A percentile compares a stretch with the other conserved stretches of the same genome.
phyloP scores from a whole-genome alignment of 2,797 vertebrate species.

The Caiman crocodilus region DNA sequence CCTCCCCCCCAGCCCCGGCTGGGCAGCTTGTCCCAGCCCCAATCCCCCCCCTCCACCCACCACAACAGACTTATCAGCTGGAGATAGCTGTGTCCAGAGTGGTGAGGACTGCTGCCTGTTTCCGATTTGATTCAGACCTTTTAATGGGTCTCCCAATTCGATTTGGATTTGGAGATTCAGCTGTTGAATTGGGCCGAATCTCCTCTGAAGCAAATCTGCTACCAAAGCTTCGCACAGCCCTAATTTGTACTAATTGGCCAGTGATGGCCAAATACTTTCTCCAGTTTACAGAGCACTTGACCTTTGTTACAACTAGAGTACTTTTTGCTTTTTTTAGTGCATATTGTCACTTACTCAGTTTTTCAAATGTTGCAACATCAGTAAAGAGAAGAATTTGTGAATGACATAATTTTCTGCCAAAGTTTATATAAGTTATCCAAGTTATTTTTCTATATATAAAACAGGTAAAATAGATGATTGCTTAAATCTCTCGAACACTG shows the following conservation, averaged over 20 bases:
- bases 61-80: no score
- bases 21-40: no score
- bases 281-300: background rate
- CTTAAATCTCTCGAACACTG: background rate
- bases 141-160: no score
- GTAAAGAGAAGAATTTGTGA: background rate
- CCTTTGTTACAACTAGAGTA: background rate
- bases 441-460: background rate
- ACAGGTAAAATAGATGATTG: background rate
- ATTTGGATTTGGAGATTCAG: background rate
- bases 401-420: background rate
- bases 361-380: background rate
- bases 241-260: background rate
- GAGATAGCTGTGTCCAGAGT: no score
- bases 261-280: background rate
- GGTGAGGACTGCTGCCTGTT: no score
- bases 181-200: no score
- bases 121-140: no score
- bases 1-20: no score
- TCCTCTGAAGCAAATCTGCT: no score
- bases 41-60: no score
- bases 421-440: no score
- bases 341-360: constrained; percentile 3
- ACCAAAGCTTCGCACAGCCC: no score
- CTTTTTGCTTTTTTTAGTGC: background rate